Conservation (phyloP, 2,888 invertebrate species). For the Napeogenes sylphis region DNA sequence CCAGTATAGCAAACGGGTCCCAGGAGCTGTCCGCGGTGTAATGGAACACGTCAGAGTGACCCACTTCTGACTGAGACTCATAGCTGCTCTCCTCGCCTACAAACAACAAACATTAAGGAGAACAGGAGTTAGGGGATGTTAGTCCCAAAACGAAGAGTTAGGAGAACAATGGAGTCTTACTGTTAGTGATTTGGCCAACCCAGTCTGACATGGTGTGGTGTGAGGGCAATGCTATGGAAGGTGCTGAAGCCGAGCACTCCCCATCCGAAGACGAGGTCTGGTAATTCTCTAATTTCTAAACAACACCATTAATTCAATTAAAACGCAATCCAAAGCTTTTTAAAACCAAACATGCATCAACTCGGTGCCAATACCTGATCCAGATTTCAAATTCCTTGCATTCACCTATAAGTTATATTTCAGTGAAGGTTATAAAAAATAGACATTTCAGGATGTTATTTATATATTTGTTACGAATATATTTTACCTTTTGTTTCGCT, state of each 20-base stretch:
- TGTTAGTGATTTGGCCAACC: constrained; percentile 93
- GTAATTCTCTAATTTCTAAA: constrained; percentile 71
- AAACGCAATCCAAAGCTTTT: neutral
- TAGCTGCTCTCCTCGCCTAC: constrained; percentile 87
- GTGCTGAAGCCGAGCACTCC: constrained; percentile 81
- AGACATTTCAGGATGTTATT: constrained; percentile 24
- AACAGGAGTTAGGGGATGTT: neutral
- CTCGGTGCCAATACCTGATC: constrained; percentile 46
- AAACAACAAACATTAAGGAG: constrained; percentile 6
- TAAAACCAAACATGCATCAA: constrained; percentile 35
- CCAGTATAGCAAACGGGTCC: constrained; percentile 84
- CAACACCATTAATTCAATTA: constrained; percentile 32
- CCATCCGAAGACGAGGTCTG: constrained; percentile 79
- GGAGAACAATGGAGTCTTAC: constrained; percentile 58
- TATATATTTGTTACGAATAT: constrained; percentile 18
- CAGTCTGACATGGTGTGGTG: constrained; percentile 85
- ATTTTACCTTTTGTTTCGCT: constrained; percentile 60
- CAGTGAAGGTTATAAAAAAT: constrained; percentile 33
- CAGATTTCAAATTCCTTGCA: constrained; percentile 49
- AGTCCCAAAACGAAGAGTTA: neutral
- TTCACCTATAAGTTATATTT: constrained; percentile 50
- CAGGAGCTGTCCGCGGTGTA: constrained; percentile 79
- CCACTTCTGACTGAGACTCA: constrained; percentile 85
- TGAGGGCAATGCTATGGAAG: constrained; percentile 74
- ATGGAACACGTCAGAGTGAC: constrained; percentile 75